A percentile compares a stretch with the other conserved stretches of the same genome.
phyloP scores from a whole-genome alignment of 35 echinoderm and acorn worm genomes.

The Acanthaster planci region DNA sequence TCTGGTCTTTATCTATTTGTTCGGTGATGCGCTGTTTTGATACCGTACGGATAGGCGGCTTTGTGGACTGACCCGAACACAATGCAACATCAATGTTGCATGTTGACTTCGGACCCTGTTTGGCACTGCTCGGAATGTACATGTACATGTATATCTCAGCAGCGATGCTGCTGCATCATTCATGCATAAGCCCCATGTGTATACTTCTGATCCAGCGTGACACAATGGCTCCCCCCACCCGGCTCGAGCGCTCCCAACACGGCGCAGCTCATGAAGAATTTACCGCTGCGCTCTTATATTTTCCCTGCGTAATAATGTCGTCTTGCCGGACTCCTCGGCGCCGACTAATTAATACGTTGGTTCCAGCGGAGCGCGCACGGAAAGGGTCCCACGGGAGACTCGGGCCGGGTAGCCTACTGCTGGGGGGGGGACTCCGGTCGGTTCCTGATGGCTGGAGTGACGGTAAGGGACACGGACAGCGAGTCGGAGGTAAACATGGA shows the following conservation, averaged over 20 bases:
- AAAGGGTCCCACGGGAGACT: not conserved
- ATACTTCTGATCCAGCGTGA: not conserved
- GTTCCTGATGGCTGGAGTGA: not conserved
- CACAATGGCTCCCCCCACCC: not conserved
- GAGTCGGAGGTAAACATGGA: slow-evolving; percentile 13
- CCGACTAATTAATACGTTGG: slow-evolving; percentile 28
- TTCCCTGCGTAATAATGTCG: not conserved
- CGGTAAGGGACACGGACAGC: not conserved
- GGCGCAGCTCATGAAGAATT: slow-evolving; percentile 21
- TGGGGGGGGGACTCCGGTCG: not conserved
- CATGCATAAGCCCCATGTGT: not conserved
- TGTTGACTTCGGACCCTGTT: too few relatives aligned
- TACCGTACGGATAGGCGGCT: too few relatives aligned
- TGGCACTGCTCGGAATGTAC: too few relatives aligned
- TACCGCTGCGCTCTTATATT: too few relatives aligned
- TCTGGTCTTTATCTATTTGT: too few relatives aligned
- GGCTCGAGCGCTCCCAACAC: not conserved
- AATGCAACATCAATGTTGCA: too few relatives aligned
- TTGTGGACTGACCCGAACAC: too few relatives aligned
- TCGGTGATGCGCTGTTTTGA: too few relatives aligned
- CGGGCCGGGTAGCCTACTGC: not conserved
- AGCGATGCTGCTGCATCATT: not conserved
- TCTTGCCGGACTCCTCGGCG: not conserved
- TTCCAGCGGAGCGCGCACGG: slow-evolving; percentile 5
- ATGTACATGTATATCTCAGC: too few relatives aligned